Evolutionary conservation across 2,113 vertebrate species (phyloP), one percentile per base, ranked within the genome.

Genomic region (Amblyopsis rosae): DNA sequence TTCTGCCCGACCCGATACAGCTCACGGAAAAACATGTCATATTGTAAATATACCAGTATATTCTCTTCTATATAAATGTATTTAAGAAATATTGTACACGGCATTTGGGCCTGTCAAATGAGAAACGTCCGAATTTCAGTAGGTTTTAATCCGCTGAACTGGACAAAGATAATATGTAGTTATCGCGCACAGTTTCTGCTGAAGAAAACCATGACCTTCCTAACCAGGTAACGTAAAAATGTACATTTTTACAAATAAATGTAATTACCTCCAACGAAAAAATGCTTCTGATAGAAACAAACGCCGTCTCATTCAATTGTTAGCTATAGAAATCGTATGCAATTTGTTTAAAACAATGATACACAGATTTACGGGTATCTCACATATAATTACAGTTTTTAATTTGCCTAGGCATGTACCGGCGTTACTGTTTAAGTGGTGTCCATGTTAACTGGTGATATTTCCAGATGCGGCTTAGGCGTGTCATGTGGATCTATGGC

Each of bases 81-180:
- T 19, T 70, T 32, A 0, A 79, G 32, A 4, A 88, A 73, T 12
- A 13, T 87, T 2, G 12, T 84, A 56, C 74, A 73, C 0, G 80
- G 85, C 1, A 13, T 88, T 12, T 61, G 15, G 32, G 9, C 62
- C 45, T 56, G 65, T 0, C 71, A 12, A 47, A 12, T 12, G 4
- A 9, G 1, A 2, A 32, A 65, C 0, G 74, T 70, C 35, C 35
- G 7, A 41, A 57, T 57, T 10, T 19, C 67, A 1, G 60, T 49
- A 1, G 51, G 9, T 1, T 55, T 72, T 35, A 77, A 69, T 56
- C 46, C 69, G 1, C 67, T 51, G 33, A 84, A 75, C 79, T 79
- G 89, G 87, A 68, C 79, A 1, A 57, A 76, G 62, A 82, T 77
- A 53, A 82, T 77, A 53, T 76, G 80, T 59, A n/a, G 60, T 58